A percentile compares a stretch with the other conserved stretches of the same genome.
These are phyloP conservation scores for Eupithecia insigniata DNA, from an alignment of 2,888 invertebrate genomes.

Conservation along the genomic window DNA sequence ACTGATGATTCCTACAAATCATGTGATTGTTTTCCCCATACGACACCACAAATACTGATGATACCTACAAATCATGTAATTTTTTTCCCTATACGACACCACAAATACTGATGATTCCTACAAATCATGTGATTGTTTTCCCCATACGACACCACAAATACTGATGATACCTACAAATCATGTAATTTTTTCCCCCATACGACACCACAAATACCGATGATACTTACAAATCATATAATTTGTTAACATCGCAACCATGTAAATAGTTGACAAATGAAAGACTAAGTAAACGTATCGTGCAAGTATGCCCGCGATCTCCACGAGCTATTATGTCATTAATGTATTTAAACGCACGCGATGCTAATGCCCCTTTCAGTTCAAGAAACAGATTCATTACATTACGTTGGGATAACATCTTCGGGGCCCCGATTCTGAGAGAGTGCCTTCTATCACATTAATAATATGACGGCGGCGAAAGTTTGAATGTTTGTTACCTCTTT, in stretches of 20 bases:
- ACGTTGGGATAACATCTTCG: conserved; percentile 11
- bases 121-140: no score
- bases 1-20: no score
- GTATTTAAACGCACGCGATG: conserved; percentile 24
- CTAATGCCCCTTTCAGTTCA: conserved; percentile 28
- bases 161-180: no score
- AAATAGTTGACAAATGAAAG: background rate
- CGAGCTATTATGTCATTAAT: conserved; percentile 29
- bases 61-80: no score
- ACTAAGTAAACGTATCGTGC: conserved; percentile 23
- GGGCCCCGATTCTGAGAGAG: background rate
- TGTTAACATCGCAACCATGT: background rate
- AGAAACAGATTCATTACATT: conserved; percentile 20
- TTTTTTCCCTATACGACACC: no score
- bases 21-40: no score
- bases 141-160: no score
- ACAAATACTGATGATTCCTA: no score
- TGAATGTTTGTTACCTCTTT: background rate
- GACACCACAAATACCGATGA: no score
- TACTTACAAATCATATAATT: background rate
- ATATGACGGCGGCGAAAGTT: background rate
- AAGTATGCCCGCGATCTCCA: conserved; percentile 31
- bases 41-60: no score
- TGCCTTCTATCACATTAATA: background rate
- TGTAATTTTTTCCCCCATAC: no score